Base-by-base conservation (phyloP, 1,140 invertebrate genomes). In the Dreissena rostriformis region DNA sequence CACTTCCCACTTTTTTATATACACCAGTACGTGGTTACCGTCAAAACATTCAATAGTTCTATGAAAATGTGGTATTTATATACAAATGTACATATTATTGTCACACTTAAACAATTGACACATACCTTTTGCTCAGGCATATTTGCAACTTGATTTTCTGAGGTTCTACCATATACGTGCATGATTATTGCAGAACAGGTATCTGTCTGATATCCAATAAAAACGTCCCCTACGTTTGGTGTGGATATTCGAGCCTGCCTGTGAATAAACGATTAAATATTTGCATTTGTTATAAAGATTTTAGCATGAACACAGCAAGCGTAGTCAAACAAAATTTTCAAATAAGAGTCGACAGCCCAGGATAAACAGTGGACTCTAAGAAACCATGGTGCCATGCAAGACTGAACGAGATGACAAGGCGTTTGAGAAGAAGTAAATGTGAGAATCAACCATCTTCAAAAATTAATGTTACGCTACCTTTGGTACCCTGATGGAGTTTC, bases 181-280 rank as follows among this genome's bases (percentile, higher is more conserved):
- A 91, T 68, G 12, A 92, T 81, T 17, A 91, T 76, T 17, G 90
- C 86, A 7, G 91, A 88, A 6, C 87, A 71, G 19, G 91, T 88
- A 71, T 92, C 91, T 15, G 85, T 81, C 84, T 91, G 89, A 68
- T 86, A 89, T 51, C 91, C 91, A 85, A 91, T 89, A 83, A 91
- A 90, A n/a, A 73, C 85, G 24, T 88, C 85, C 15, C 71, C 82
- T 29, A 85, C 68, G 81, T 92, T 61, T 12, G 22, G 17, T 61
- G 17, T 24, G 22, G 17, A 24, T 24, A 6, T 61, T 4, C 39
- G 39, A 39, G 8, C 8, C 39, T 39, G 39, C 39, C 39, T 39
- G 39, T 39, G 8, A 5, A 39, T 39, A 39, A 8, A 39, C 39
- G 39, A 39, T 39, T 5, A 39, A 39, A 39, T 8, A 39, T 8